Base-by-base conservation (phyloP, 2,113 vertebrate genomes). In the Pimephales promelas region DNA sequence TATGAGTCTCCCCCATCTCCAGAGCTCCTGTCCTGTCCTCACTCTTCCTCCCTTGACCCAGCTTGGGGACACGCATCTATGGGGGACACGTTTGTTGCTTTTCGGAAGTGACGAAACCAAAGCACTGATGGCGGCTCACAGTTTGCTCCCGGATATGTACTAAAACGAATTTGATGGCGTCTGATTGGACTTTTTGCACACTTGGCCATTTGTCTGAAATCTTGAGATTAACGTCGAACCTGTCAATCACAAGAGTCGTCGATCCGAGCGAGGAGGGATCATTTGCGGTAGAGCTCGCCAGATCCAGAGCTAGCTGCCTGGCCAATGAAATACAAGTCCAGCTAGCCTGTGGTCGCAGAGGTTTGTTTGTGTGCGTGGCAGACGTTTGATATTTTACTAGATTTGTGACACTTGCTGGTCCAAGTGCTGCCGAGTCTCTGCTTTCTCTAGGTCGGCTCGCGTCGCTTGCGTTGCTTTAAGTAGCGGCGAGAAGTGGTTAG, bases 91-190 rank as follows among this genome's bases (percentile, higher is more conserved):
- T 31, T n/a, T 47, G 26, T 54, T 24, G 22, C 43, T 70, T 20
- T 24, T 64, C 82, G 90, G 89, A 89, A 88, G 84, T 90, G 87
- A 89, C 88, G 85, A 61, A 13, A n/a, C 7, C 45, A 16, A 22
- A 59, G n/a, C 52, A 79, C 62, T 45, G 70, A 90, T 90, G 92
- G 88, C 91, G 88, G 90, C 92, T 88, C 91, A 87, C 89, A 75
- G 78, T 82, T 85, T 36, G 73, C 81, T 89, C 88, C 88, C 87
- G 89, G 87, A 86, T 88, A 84, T 89, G 82, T 66, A 85, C 28
- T 78, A 54, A 76, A 83, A 72, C 82, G 68, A 52, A 74, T 81
- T 85, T 73, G 83, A 86, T 82, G 75, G 80, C 76, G 75, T 73
- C 52, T 59, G 36, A 72, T 77, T 72, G 82, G 83, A 78, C 83